Evolutionary conservation across 2,113 vertebrate species (phyloP), one percentile per base, ranked within the genome.

Genomic region (Xerus inauris): DNA sequence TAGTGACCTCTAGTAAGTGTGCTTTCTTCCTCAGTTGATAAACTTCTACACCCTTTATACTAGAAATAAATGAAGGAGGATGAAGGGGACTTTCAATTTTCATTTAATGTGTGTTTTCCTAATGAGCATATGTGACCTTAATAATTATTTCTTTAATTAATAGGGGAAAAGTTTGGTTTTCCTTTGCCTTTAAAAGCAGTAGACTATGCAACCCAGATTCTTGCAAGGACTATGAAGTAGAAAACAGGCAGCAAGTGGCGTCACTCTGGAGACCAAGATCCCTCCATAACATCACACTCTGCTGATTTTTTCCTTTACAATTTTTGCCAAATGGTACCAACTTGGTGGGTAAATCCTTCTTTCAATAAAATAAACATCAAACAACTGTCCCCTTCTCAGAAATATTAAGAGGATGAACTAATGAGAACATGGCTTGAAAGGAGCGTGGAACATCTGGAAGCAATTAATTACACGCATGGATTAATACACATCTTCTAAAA

Each of bases 401-500:
- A 94, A 45, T 82, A 95, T 42, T 51, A 85, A 80, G 42, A 87
- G 75, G 47, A 93, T 38, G 49, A 82, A 64, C 59, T 95, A 95
- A 91, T 93, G 54, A 95, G 67, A 93, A 57, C 67, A 35, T 22
- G 35, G 42, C 42, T 86, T 91, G 62, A 76, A 92, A 91, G 65
- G 49, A 94, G 14, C 19, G 13, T 0, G 28, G 4, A 35, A 17
- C 90, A 95, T 86, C 93, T 89, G 95, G 82, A 93, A 89, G 57
- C 65, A 91, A 83, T 96, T 94, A 94, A 92, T 89, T 96, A 93
- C 42, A 96, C 20, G 77, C 91, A 86, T 16, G 35, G 45, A 79
- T 59, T 86, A 93, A 89, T 71, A 93, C 6, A 72, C 62, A 73
- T 62, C 67, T 82, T 76, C 71, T 47, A 77, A 90, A 89, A 86